phyloP scores from a whole-genome alignment of 2,113 vertebrate species.

The Neotoma lepida region DNA sequence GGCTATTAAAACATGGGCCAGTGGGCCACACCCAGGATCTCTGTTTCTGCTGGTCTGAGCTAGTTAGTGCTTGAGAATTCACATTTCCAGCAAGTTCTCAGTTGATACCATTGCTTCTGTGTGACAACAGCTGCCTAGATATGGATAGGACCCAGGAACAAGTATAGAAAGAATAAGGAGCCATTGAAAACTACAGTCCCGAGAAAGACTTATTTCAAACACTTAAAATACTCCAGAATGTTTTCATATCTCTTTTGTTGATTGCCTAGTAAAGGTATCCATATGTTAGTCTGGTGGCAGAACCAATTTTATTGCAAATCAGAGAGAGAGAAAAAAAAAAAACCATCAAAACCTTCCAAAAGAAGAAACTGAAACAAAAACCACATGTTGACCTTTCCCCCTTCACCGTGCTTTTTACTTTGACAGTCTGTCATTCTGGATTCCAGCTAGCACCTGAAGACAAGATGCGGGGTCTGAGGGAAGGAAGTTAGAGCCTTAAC shows the following conservation, averaged over 20 bases:
- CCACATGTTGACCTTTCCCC: constrained; percentile 44
- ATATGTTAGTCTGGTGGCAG: constrained; percentile 46
- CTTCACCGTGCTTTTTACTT: constrained; percentile 14
- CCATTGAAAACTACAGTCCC: neutral
- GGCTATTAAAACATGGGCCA: neutral
- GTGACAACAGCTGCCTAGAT: neutral
- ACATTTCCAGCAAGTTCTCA: constrained; percentile 6
- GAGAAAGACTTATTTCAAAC: neutral
- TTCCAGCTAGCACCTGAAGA: constrained; percentile 59
- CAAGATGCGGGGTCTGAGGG: neutral
- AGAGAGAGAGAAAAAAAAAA: neutral
- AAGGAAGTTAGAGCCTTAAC: constrained; percentile 35
- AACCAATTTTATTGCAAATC: constrained; percentile 56
- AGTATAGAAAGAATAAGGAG: neutral
- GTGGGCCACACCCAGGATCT: neutral
- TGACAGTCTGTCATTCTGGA: neutral
- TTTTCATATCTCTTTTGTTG: constrained; percentile 47
- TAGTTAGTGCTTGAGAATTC: neutral
- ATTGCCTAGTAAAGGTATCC: constrained; percentile 49
- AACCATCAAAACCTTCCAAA: constrained; percentile 43
- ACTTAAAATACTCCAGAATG: constrained; percentile 28
- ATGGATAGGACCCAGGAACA: neutral
- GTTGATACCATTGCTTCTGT: neutral
- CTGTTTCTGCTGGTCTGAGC: neutral
- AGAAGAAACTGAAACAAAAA: constrained; percentile 59